A percentile compares a stretch with the other conserved stretches of the same genome.
phyloP scores from a whole-genome alignment of 2,797 vertebrate species.

The Peromyscus melanophrys region DNA sequence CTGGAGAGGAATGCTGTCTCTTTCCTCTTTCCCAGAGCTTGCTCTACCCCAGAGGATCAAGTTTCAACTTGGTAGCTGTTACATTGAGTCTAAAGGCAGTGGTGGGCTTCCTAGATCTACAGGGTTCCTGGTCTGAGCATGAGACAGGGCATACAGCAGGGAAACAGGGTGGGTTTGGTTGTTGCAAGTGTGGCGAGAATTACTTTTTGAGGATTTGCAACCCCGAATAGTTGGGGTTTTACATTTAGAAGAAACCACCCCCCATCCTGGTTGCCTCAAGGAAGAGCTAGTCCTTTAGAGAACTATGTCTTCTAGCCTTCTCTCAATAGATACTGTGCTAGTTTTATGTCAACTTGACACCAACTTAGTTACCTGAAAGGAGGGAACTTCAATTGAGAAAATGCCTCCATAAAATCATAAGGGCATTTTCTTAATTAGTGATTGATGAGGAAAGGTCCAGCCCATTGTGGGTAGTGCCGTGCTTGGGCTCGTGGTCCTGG shows the following conservation, averaged over 20 bases:
- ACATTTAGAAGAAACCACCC: neutral
- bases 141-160: neutral
- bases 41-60: no score
- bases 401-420: neutral
- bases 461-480: neutral
- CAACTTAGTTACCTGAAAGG: neutral
- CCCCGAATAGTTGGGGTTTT: no score
- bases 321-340: neutral
- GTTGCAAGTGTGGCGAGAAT: no score
- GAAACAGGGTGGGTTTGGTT: fast-evolving
- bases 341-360: neutral
- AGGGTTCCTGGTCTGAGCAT: neutral
- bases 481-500: neutral
- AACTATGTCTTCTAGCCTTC: neutral
- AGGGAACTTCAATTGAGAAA: neutral
- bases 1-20: neutral
- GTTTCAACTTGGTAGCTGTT: neutral
- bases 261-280: neutral
- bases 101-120: neutral
- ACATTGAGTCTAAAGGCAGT: neutral
- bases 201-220: neutral
- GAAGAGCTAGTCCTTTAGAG: neutral
- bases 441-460: neutral
- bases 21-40: fast-evolving
- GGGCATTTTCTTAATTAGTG: neutral